Evolutionary conservation across 1,140 invertebrate species (phyloP).

Genomic region (Trichoplusia ni): DNA sequence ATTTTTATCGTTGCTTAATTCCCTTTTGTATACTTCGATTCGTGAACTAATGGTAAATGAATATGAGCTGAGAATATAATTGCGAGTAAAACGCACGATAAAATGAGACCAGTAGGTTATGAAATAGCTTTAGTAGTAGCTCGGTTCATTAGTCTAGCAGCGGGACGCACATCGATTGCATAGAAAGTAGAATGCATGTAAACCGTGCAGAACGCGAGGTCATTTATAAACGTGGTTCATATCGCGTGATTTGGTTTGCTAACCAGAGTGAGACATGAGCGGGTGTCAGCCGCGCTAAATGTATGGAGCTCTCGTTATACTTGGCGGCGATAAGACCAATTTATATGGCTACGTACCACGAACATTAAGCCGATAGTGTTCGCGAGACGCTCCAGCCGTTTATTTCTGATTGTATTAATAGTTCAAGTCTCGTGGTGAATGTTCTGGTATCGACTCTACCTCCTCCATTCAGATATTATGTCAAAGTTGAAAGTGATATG

Average conservation of each 20-base stretch:
- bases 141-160: no score
- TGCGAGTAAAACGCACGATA: no score
- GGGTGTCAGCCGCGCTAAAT: conserved; percentile 38
- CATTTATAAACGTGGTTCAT: conserved; percentile 45
- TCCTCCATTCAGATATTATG: neutral
- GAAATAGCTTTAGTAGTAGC: no score
- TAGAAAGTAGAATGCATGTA: conserved; percentile 19
- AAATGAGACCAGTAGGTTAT: no score
- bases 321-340: conserved; percentile 41
- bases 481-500: neutral
- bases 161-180: neutral
- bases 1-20: no score
- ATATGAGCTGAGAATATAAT: no score
- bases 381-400: neutral
- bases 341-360: conserved; percentile 36
- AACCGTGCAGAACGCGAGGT: conserved; percentile 1
- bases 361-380: conserved; percentile 38
- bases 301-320: conserved; percentile 41
- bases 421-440: neutral
- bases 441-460: conserved; percentile 7
- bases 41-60: no score
- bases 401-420: conserved; percentile 15
- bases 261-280: conserved; percentile 51
- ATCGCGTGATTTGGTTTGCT: conserved; percentile 60
- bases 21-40: no score